These are phyloP conservation scores for Drosophila mercatorum DNA, from an alignment of 2,888 invertebrate genomes.

Conservation along the genomic window DNA sequence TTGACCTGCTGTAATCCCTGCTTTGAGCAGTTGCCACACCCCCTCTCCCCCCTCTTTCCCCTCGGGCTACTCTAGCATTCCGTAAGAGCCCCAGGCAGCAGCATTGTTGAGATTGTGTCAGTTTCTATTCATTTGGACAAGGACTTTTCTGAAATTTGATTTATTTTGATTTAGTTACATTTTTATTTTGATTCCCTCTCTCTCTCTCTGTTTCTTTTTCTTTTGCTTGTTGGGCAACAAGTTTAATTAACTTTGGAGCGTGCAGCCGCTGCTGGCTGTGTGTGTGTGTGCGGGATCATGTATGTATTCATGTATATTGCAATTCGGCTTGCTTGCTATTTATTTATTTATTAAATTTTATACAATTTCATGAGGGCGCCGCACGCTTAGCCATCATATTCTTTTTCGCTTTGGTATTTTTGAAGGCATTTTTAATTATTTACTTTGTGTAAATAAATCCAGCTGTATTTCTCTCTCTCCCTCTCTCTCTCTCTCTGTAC, in stretches of 20 bases:
- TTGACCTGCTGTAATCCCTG: conserved; percentile 13
- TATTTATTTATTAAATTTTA: conserved; percentile 64
- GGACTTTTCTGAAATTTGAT: conserved; percentile 32
- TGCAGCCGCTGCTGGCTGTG: not conserved
- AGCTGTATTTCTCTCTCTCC: not conserved
- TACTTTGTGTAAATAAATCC: conserved; percentile 55
- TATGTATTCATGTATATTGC: conserved; percentile 22
- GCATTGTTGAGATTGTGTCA: conserved; percentile 33
- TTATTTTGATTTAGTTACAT: conserved; percentile 48
- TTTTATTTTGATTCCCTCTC: not conserved
- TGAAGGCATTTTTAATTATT: conserved; percentile 65
- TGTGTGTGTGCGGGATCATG: not conserved
- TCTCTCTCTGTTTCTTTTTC: not conserved
- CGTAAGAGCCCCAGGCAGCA: conserved; percentile 3
- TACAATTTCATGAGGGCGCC: conserved; percentile 33
- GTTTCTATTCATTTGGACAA: conserved; percentile 16
- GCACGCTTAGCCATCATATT: conserved; percentile 22
- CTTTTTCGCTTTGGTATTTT: conserved; percentile 51
- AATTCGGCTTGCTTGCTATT: conserved; percentile 46
- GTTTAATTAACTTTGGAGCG: conserved; percentile 50
- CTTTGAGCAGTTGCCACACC: not conserved
- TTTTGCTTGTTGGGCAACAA: conserved; percentile 9
- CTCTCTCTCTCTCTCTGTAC: not conserved
- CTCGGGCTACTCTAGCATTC: conserved; percentile 16
- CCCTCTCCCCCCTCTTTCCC: not conserved